Evolutionary conservation across 92 coral and sea anemone genomes (phyloP), one percentile per base, ranked within the genome.

Genomic region (Zoanthus gigantus): DNA sequence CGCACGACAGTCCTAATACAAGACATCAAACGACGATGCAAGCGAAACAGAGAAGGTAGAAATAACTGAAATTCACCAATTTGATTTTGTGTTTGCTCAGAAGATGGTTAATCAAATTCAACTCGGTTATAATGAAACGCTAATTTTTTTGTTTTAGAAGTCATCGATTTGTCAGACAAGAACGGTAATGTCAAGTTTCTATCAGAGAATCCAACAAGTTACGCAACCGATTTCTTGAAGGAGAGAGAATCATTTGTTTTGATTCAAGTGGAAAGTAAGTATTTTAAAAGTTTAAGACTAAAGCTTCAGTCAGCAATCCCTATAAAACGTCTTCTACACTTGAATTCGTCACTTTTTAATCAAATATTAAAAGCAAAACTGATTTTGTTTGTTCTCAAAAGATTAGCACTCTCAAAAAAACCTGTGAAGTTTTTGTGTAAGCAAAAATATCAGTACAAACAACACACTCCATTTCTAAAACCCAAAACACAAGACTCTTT

Each of bases 181-280:
- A 91, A 83, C 65, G 99, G 99, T 1, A 97, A 97, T 76, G 69
- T 97, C 14, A 95, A 97, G 78, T 95, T 93, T 63, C 92, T 97
- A n/a, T 75, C 91, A 72, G 97, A 95, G 18, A 94, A 97, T 75
- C 93, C 90, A 31, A 87, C 89, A 12, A 91, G 93, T 44, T 92
- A 92, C 31, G 99, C 98, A 2, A 91, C 94, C n/a, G 96, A 93
- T 44, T 78, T 93, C 48, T 83, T 97, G 15, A 97, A 97, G 69
- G 95, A 97, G 7, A 79, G 99, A 61, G 98, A 96, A 32, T 86
- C 83, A 54, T 94, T 95, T 37, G 95, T 97, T 71, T 97, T 97
- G 44, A 95, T 97, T 8, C 92, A 84, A 89, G 98, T 97, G 15
- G 97, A 97, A 80, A 95, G 99, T 97, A 87, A 97, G 99, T 94